phyloP scores from a whole-genome alignment of 1,140 invertebrate species.

The Macrocentrus cingulum region DNA sequence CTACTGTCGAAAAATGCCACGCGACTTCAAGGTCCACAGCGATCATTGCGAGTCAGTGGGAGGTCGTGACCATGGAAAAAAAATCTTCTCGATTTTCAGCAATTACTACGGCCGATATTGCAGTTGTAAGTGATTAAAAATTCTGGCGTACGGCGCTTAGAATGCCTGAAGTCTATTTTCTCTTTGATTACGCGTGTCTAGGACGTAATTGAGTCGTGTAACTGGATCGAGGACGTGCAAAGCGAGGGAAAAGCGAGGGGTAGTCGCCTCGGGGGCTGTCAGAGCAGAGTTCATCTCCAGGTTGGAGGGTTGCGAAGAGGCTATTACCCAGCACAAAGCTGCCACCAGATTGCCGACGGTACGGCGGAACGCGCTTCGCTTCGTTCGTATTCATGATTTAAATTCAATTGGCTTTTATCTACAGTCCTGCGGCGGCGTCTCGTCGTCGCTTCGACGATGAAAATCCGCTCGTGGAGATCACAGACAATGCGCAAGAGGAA shows the following conservation, averaged over 20 bases:
- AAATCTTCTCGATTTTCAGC: background rate
- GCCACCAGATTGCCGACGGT: slow-evolving; percentile 57
- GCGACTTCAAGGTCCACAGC: background rate
- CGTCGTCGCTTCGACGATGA: background rate
- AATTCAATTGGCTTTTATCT: slow-evolving; percentile 61
- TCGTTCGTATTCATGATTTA: slow-evolving; percentile 57
- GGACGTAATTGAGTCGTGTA: too few species aligned
- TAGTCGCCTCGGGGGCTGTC: background rate
- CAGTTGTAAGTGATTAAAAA: too few species aligned
- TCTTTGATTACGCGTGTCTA: too few species aligned
- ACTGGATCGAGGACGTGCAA: background rate
- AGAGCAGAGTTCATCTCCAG: background rate
- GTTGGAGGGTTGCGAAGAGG: slow-evolving; percentile 18
- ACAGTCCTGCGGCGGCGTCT: slow-evolving; percentile 42
- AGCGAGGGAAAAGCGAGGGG: too few species aligned
- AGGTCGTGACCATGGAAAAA: background rate
- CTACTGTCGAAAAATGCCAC: background rate
- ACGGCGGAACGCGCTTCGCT: slow-evolving; percentile 17
- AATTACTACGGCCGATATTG: too few species aligned
- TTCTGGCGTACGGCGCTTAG: too few species aligned
- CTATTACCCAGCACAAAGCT: slow-evolving; percentile 58
- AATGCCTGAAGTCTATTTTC: too few species aligned
- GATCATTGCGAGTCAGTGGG: too few species aligned
- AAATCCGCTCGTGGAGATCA: background rate
- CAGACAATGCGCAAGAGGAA: background rate